Conservation (phyloP, 1,140 invertebrate species). For the Sesamia nonagrioides region DNA sequence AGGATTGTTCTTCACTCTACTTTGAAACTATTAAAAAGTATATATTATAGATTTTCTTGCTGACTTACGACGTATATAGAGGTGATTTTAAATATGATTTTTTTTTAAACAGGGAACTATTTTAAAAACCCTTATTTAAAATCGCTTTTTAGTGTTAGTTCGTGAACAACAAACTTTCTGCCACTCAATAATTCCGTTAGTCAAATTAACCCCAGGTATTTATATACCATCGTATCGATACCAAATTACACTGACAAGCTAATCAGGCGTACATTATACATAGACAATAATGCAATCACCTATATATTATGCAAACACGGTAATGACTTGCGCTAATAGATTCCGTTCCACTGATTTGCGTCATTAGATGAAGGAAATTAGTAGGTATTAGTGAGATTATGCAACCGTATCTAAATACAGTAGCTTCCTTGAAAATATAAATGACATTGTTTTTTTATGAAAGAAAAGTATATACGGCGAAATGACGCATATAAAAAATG, state of each 20-base stretch:
- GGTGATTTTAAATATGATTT: too few relatives aligned
- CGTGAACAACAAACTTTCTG: neutral
- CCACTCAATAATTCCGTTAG: neutral
- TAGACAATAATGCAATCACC: conserved; percentile 43
- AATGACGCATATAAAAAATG: too few relatives aligned
- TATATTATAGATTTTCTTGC: too few relatives aligned
- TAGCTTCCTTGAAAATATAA: neutral
- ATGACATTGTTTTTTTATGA: too few relatives aligned
- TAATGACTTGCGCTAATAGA: conserved; percentile 60
- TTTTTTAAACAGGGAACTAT: too few relatives aligned
- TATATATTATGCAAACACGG: conserved; percentile 61
- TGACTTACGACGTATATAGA: too few relatives aligned
- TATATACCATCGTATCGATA: conserved; percentile 24
- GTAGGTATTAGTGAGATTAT: neutral
- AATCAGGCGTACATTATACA: conserved; percentile 46
- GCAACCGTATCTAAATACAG: too few relatives aligned
- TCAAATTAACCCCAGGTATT: conserved; percentile 26
- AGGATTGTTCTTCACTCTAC: too few relatives aligned
- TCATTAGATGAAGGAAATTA: conserved; percentile 54
- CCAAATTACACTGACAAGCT: conserved; percentile 35
- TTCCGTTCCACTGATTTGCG: conserved; percentile 62
- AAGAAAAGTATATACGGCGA: too few relatives aligned
- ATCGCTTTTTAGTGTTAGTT: too few relatives aligned
- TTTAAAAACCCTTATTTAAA: too few relatives aligned
- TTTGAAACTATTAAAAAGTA: too few relatives aligned